Conservation (phyloP, 2,888 invertebrate genomes). For the Drosophila demipolita region DNA sequence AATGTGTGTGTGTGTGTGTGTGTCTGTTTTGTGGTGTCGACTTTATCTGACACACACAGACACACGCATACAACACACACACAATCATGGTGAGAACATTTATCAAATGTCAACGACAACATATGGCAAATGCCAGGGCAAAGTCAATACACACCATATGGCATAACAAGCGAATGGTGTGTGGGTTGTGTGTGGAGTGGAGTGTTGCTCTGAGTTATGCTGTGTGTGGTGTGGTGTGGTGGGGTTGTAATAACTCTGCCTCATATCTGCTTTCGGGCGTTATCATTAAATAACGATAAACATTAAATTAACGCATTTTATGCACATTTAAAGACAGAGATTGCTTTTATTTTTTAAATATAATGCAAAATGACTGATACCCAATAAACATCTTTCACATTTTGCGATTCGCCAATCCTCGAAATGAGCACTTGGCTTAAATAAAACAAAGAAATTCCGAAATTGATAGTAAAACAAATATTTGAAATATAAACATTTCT, state of each 20-base stretch:
- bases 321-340: not conserved
- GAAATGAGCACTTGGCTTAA: not conserved
- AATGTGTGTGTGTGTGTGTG: not conserved
- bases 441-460: not conserved
- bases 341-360: not conserved
- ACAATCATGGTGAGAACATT: conserved; percentile 49
- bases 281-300: conserved; percentile 4
- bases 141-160: conserved; percentile 58
- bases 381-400: not conserved
- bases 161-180: conserved; percentile 27
- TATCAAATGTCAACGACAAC: conserved; percentile 71
- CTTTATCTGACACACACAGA: not conserved
- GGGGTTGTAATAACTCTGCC: not conserved
- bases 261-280: conserved; percentile 10
- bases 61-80: not conserved
- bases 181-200: not conserved
- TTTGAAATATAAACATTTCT: not conserved
- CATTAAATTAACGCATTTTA: not conserved
- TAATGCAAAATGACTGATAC: not conserved
- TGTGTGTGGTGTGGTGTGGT: not conserved
- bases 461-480: not conserved
- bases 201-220: not conserved
- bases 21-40: conserved; percentile 14
- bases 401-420: not conserved
- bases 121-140: conserved; percentile 62